Conservation (phyloP, 2,797 vertebrate species). For the Leuciscus waleckii region DNA sequence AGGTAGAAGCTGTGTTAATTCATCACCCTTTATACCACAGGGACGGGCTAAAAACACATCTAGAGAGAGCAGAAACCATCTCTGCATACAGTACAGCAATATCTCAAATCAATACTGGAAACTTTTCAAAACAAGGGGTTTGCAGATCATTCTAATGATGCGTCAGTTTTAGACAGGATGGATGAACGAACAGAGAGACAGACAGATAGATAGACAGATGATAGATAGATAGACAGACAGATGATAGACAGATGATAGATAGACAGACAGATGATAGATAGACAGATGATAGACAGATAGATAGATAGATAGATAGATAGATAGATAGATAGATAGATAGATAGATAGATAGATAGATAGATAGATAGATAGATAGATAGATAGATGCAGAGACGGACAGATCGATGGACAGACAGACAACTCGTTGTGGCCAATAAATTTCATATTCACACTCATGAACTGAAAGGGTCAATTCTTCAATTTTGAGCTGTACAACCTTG, state of each 20-base stretch:
- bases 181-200: not conserved
- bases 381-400: too few species aligned
- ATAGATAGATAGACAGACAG: not conserved
- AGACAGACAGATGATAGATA: not conserved
- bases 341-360: too few species aligned
- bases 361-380: too few species aligned
- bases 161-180: too few species aligned
- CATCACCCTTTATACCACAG: not conserved
- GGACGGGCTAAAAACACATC: constrained; percentile 27
- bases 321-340: not conserved
- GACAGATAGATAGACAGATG: not conserved
- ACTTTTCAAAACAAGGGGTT: not conserved
- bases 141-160: not conserved
- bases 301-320: not conserved
- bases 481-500: not conserved
- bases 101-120: not conserved
- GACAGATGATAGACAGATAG: accelerated
- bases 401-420: too few species aligned
- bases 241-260: too few species aligned
- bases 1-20: constrained; percentile 11
- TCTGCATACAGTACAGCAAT: not conserved
- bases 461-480: not conserved
- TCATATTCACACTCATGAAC: not conserved
- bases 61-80: not conserved
- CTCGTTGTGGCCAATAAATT: too few species aligned